Conservation (phyloP, 2,888 invertebrate genomes). For the Julus scanicus region DNA sequence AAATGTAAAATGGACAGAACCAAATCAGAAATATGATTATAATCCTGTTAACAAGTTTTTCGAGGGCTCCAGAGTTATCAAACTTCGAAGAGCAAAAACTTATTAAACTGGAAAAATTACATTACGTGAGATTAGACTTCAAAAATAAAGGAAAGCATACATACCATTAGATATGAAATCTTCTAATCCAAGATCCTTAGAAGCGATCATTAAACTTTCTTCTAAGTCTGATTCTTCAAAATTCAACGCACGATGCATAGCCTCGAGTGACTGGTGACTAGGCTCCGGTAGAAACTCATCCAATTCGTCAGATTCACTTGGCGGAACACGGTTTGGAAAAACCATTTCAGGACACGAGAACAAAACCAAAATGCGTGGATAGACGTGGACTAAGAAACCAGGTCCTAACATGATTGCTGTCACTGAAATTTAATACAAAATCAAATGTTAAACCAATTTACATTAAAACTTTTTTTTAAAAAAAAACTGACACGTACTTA, state of each 20-base stretch:
- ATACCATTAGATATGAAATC: slow-evolving; percentile 53
- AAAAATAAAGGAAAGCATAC: neutral
- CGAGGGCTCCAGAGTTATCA: neutral
- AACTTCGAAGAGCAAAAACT: too few relatives aligned
- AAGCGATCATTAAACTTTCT: slow-evolving; percentile 50
- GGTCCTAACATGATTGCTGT: slow-evolving; percentile 64
- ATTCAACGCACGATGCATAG: slow-evolving; percentile 30
- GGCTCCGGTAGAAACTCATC: slow-evolving; percentile 63
- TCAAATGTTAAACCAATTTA: slow-evolving; percentile 62
- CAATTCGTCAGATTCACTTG: slow-evolving; percentile 60
- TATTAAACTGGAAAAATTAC: too few relatives aligned
- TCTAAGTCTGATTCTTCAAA: slow-evolving; percentile 22
- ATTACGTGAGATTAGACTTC: too few relatives aligned
- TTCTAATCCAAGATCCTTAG: slow-evolving; percentile 56
- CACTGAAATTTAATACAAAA: slow-evolving; percentile 63
- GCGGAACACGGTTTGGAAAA: neutral
- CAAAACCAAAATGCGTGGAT: slow-evolving; percentile 56
- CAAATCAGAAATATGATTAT: neutral
- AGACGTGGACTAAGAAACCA: slow-evolving; percentile 63
- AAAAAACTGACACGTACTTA: slow-evolving; percentile 62
- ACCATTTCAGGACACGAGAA: neutral
- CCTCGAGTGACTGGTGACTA: slow-evolving; percentile 32
- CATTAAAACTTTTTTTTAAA: neutral
- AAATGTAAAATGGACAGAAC: neutral
- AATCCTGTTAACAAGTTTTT: neutral